Evolutionary conservation across 2,113 vertebrate species (phyloP).

Genomic region (Poeciliopsis turrubarensis): DNA sequence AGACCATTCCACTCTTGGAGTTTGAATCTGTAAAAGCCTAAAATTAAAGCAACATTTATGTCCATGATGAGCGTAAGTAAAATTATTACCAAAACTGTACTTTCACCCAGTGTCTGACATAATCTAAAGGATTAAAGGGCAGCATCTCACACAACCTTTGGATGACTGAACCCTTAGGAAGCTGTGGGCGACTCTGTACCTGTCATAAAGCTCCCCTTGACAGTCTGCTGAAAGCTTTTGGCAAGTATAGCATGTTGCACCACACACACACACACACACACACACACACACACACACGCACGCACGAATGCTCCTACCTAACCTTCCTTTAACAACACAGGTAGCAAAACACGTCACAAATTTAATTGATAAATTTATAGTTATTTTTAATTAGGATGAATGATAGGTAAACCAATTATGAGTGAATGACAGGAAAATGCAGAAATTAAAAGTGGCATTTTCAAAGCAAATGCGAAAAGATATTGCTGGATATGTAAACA

Average conservation of each 20-base stretch:
- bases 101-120: background rate
- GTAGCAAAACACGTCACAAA: constrained; percentile 27
- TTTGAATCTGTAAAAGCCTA: background rate
- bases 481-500: constrained; percentile 37
- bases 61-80: background rate
- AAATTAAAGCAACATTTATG: background rate
- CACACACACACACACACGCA: background rate
- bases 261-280: background rate
- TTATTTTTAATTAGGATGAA: constrained; percentile 19
- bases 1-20: background rate
- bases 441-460: constrained; percentile 21
- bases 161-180: constrained; percentile 72
- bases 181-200: constrained; percentile 63
- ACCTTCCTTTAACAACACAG: constrained; percentile 39
- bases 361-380: constrained; percentile 12
- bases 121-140: background rate
- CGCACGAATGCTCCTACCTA: constrained; percentile 43
- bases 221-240: constrained; percentile 7
- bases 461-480: constrained; percentile 31
- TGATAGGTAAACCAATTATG: background rate
- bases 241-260: constrained; percentile 65
- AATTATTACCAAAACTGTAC: background rate
- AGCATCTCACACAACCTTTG: background rate
- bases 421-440: background rate
- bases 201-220: constrained; percentile 28